Conservation (phyloP, 2,888 invertebrate species). For the Trichopoda pennipes region DNA sequence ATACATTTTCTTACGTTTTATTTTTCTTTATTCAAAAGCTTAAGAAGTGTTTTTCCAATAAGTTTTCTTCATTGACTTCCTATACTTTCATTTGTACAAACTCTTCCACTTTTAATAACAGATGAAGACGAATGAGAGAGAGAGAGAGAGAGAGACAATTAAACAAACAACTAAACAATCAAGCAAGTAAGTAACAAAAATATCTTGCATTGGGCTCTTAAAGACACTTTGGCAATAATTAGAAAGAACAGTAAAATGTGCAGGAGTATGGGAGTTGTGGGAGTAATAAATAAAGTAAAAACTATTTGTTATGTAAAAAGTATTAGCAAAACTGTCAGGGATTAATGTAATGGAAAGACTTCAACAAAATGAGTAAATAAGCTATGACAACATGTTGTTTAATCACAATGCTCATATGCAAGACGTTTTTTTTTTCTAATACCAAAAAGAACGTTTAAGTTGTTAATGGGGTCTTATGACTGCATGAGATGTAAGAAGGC, state of each 20-base stretch:
- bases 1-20: slow-evolving; percentile 33
- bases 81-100: not conserved
- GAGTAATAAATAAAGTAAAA: not conserved
- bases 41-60: slow-evolving; percentile 47
- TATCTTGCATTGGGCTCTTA: not conserved
- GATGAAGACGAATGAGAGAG: not conserved
- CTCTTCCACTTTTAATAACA: slow-evolving; percentile 28
- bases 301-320: slow-evolving; percentile 34
- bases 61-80: slow-evolving; percentile 26
- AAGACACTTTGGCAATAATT: slow-evolving; percentile 32
- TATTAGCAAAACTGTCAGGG: slow-evolving; percentile 46
- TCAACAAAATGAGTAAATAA: slow-evolving; percentile 39
- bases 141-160: no score
- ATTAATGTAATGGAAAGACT: slow-evolving; percentile 48
- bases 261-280: not conserved
- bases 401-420: not conserved
- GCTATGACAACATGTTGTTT: slow-evolving; percentile 26
- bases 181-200: no score
- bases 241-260: slow-evolving; percentile 13
- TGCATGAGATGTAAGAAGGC: no score
- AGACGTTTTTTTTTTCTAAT: not conserved
- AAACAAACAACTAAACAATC: not conserved
- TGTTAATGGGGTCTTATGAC: no score
- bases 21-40: not conserved
- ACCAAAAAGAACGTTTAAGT: not conserved